Base-by-base conservation (phyloP, 1,140 invertebrate genomes). In the Schlechtendalia chinensis region DNA sequence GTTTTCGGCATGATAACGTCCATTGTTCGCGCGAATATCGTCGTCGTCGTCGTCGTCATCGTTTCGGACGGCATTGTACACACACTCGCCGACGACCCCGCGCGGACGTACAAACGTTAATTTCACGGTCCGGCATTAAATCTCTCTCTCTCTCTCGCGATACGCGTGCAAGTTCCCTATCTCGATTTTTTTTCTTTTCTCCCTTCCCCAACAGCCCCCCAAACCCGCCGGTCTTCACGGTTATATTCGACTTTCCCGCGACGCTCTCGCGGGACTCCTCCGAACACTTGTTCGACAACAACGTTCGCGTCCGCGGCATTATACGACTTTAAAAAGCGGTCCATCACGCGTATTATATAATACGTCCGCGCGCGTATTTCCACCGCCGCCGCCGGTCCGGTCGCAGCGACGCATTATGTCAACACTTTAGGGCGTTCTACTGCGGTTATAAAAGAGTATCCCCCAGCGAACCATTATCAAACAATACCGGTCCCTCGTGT, bases 381-480 rank as follows among this genome's bases (percentile, higher is more conserved):
- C 24, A 47, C 10, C 71, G 16, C 14, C 71, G 29, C 22, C 11
- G 19, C 45, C 29, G 39, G 45, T 67, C 32, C 69, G 29, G 27
- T 24, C 58, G 75, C 24, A 19, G 11, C 22, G 58, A n/a, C 32
- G 58, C 58, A 79, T 79, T 79, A 61, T 79, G 75, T 79, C 75
- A 79, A 79, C 75, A 79, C 75, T 79, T 79, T 63, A 50, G 75
- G 75, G 75, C 63, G 75, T 79, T 79, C 63, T 79, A 79, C 75
- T 79, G 75, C 75, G 75, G 75, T 79, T 79, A 79, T 79, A 79
- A 79, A 79, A 63, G 58, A 79, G 39, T 63, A 79, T 79, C 75
- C 75, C 75, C 75, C 45, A 47, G 75, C 56, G 58, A 29, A 79
- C 75, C 75, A 79, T 79, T 79, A 79, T 79, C 75, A 79, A 79